phyloP scores from a whole-genome alignment of 2,797 vertebrate genomes.

The Notolepis coatsorum region DNA sequence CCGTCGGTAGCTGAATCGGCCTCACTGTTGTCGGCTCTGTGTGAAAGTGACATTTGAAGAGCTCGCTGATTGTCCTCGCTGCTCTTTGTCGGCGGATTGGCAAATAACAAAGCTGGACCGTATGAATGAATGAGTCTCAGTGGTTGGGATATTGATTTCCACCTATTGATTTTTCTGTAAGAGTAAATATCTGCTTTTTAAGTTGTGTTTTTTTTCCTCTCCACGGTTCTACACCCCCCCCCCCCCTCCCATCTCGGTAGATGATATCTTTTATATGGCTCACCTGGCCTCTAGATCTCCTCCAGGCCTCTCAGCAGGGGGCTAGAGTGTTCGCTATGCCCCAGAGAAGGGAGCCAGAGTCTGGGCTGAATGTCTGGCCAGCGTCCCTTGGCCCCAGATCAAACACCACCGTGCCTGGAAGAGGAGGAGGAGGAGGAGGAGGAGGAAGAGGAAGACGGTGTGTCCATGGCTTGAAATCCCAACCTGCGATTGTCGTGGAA shows the following conservation, averaged over 20 bases:
- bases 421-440: slow-evolving; percentile 17
- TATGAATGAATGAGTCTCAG: slow-evolving; percentile 42
- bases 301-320: slow-evolving; percentile 73
- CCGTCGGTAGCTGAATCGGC: slow-evolving; percentile 14
- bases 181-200: slow-evolving; percentile 52
- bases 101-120: slow-evolving; percentile 30
- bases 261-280: slow-evolving; percentile 61
- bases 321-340: slow-evolving; percentile 64
- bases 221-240: too few species aligned
- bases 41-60: slow-evolving; percentile 1
- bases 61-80: not conserved
- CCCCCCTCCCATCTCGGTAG: too few species aligned
- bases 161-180: slow-evolving; percentile 48
- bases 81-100: not conserved
- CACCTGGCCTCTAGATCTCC: slow-evolving; percentile 65
- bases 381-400: slow-evolving; percentile 71
- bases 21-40: slow-evolving; percentile 9
- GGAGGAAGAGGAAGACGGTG: too few species aligned
- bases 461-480: slow-evolving; percentile 55
- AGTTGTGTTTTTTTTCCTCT: slow-evolving; percentile 58
- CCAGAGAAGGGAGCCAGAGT: slow-evolving; percentile 66
- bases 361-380: slow-evolving; percentile 65
- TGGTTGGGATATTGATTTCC: slow-evolving; percentile 54
- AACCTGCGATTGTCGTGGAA: slow-evolving; percentile 68
- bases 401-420: slow-evolving; percentile 64